Evolutionary conservation across 2,888 invertebrate genomes (phyloP).

Genomic region (Eupithecia exiguata): DNA sequence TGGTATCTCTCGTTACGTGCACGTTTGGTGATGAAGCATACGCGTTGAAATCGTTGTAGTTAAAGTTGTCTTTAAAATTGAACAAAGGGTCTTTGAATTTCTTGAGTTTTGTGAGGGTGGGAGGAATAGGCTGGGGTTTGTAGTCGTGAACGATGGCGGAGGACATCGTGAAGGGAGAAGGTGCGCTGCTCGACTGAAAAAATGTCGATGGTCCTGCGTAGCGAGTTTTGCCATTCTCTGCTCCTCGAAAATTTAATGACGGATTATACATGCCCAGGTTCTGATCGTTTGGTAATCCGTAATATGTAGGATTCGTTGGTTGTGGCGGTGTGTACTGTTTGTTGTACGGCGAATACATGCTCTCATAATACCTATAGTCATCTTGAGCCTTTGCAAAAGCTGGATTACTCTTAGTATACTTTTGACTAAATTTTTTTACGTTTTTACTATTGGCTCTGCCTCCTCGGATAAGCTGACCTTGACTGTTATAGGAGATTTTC

Average conservation of each 20-base stretch:
- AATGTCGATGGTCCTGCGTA: constrained; percentile 54
- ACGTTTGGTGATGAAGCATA: constrained; percentile 70
- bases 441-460: constrained; percentile 52
- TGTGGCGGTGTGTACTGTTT: constrained; percentile 58
- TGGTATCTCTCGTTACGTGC: constrained; percentile 60
- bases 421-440: constrained; percentile 63
- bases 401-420: constrained; percentile 58
- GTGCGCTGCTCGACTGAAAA: constrained; percentile 59
- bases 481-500: constrained; percentile 69
- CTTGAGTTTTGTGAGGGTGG: constrained; percentile 51
- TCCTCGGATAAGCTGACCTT: constrained; percentile 62
- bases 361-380: constrained; percentile 77
- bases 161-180: constrained; percentile 69
- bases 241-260: constrained; percentile 64
- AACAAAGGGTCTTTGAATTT: constrained; percentile 66
- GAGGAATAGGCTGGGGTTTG: constrained; percentile 55
- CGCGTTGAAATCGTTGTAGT: constrained; percentile 66
- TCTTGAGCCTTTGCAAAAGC: constrained; percentile 59
- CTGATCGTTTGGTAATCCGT: constrained; percentile 51
- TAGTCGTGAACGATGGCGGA: constrained; percentile 74
- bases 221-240: constrained; percentile 56
- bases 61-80: constrained; percentile 66
- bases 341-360: constrained; percentile 61
- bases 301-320: constrained; percentile 52
- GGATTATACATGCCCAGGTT: constrained; percentile 64